Base-by-base conservation (phyloP, 92 coral and sea anemone genomes). In the Phenganax stokvisi region DNA sequence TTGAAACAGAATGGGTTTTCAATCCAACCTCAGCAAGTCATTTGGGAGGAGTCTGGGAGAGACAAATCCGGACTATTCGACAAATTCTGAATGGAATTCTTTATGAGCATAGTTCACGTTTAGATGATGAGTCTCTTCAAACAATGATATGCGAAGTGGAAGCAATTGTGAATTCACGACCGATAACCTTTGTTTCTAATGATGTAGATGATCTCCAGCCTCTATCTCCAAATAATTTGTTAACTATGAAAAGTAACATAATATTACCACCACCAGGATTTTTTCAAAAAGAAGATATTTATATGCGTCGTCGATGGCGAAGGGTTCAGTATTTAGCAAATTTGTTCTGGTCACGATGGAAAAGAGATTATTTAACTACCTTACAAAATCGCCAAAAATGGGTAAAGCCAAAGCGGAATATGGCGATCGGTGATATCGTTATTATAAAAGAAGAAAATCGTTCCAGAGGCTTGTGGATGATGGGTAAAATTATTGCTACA, bases 271-370 rank as follows among this genome's bases (percentile, higher is more conserved):
- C 83, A 55, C 77, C 87, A 54, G 87, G 83, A 37, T 17, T 51
- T 53, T 76, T 84, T 61, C 87, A 84, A 56, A 65, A 76, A 58
- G 71, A 47, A 54, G 87, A 84, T 57, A 74, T 84, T 57, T 83
- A 83, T 62, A 58, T 60, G 73, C 74, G 79, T 72, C 81, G 74
- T 17, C 81, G 82, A 12, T 83, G 86, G 72, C 81, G 86, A 51
- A 56, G 74, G 11, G 86, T 83, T 2, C 86, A 83, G 60, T 83
- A 83, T 67, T 76, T 81, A 51, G 70, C 80, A 31, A 75, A 59
- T 52, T 78, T 83, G 57, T 83, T 83, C 54, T 83, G 86, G 86
- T 74, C 86, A 11, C 86, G 73, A 10, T 83, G 86, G 82, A 74
- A 75, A 74, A 31, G 52, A 56, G 86, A 83, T 31, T 83, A 83